Evolutionary conservation across 1,140 invertebrate species (phyloP).

Genomic region (Palaemon carinicauda): DNA sequence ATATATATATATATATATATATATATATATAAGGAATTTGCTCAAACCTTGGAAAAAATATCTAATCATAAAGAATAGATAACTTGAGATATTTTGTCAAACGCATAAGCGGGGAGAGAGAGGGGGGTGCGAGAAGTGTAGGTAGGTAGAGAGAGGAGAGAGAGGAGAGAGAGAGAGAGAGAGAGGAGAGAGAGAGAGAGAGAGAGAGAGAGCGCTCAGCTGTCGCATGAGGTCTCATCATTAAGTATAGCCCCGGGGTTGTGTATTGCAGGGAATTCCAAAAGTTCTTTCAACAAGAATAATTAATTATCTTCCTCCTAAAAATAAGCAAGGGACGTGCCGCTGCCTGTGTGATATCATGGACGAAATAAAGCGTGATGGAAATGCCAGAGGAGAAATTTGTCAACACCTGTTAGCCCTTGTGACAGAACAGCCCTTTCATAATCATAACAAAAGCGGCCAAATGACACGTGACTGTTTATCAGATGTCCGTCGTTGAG

Average conservation of each 20-base stretch:
- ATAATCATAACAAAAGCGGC: too few relatives aligned
- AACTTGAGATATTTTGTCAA: too few relatives aligned
- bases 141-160: too few relatives aligned
- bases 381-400: background rate
- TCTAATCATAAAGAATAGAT: too few relatives aligned
- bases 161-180: background rate
- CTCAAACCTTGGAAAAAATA: too few relatives aligned
- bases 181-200: background rate
- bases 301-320: conserved; percentile 29
- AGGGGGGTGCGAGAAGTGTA: too few relatives aligned
- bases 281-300: conserved; percentile 13
- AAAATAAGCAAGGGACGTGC: conserved; percentile 32
- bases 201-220: background rate
- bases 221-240: background rate
- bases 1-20: too few relatives aligned
- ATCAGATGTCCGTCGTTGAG: too few relatives aligned
- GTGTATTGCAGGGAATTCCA: conserved; percentile 14
- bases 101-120: too few relatives aligned
- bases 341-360: background rate
- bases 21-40: too few relatives aligned
- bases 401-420: background rate
- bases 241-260: background rate
- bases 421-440: too few relatives aligned
- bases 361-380: background rate
- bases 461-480: too few relatives aligned